A percentile compares a stretch with the other conserved stretches of the same genome.
Conservation (phyloP, 2,888 invertebrate species). For the Netelia inedita region DNA sequence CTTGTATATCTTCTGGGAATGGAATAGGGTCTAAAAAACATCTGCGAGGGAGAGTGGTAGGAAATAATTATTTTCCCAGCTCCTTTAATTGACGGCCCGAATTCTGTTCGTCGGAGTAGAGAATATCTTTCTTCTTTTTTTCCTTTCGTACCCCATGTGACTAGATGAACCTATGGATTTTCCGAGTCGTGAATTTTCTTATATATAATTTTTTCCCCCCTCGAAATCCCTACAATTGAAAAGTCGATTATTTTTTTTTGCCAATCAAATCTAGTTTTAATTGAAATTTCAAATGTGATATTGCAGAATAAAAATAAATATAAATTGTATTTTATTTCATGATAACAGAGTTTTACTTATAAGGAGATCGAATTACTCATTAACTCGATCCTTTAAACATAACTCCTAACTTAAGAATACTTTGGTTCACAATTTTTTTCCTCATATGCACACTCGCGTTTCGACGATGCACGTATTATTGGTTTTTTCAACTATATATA, state of each 20-base stretch:
- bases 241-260: too few species aligned
- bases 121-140: conserved; percentile 8
- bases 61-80: conserved; percentile 58
- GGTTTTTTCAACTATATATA: conserved; percentile 47
- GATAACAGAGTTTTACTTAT: neutral
- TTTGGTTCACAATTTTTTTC: neutral
- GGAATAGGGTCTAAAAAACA: neutral
- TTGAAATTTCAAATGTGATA: neutral
- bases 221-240: too few species aligned
- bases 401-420: neutral
- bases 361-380: too few species aligned
- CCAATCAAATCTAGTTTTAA: neutral
- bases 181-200: neutral
- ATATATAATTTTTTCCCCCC: neutral
- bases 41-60: conserved; percentile 34
- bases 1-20: neutral
- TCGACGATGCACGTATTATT: conserved; percentile 44
- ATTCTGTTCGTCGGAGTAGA: conserved; percentile 29
- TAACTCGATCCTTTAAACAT: neutral
- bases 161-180: neutral
- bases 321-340: neutral
- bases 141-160: too few species aligned
- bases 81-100: conserved; percentile 50
- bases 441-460: conserved; percentile 7
- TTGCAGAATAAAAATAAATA: neutral